These are phyloP conservation scores for Columba janthina DNA, from an alignment of 2,113 vertebrate genomes.

Conservation along the genomic window DNA sequence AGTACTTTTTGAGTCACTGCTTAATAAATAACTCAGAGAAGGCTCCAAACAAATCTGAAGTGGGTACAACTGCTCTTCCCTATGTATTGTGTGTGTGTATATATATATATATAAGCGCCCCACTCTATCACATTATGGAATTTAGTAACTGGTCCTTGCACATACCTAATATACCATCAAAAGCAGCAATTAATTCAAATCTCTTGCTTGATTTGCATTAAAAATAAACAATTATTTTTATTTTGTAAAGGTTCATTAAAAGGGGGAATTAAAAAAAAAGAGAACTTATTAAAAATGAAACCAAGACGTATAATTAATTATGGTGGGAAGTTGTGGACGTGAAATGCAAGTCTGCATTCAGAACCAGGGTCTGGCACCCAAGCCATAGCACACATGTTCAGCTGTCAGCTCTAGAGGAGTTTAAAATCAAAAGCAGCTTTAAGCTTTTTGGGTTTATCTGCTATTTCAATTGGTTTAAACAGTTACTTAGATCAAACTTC, in stretches of 20 bases:
- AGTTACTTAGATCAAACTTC: background rate
- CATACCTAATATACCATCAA: background rate
- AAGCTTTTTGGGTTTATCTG: background rate
- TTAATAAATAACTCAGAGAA: background rate
- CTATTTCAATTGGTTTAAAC: background rate
- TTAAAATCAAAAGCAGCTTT: background rate
- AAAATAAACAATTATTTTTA: background rate
- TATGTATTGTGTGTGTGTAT: background rate
- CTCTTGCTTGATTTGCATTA: background rate
- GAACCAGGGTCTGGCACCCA: accelerated
- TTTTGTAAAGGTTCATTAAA: background rate
- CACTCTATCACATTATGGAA: background rate
- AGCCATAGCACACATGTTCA: background rate
- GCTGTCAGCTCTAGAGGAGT: background rate
- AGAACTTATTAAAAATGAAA: background rate
- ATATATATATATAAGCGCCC: background rate
- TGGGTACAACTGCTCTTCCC: background rate
- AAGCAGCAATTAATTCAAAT: background rate
- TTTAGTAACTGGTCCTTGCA: background rate
- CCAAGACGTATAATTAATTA: background rate
- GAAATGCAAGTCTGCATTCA: background rate
- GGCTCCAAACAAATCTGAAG: background rate
- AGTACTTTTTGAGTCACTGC: background rate
- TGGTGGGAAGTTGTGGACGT: background rate
- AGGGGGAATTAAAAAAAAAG: background rate